These are phyloP conservation scores for Anaspis maculata DNA, from an alignment of 2,888 invertebrate genomes.

Conservation along the genomic window DNA sequence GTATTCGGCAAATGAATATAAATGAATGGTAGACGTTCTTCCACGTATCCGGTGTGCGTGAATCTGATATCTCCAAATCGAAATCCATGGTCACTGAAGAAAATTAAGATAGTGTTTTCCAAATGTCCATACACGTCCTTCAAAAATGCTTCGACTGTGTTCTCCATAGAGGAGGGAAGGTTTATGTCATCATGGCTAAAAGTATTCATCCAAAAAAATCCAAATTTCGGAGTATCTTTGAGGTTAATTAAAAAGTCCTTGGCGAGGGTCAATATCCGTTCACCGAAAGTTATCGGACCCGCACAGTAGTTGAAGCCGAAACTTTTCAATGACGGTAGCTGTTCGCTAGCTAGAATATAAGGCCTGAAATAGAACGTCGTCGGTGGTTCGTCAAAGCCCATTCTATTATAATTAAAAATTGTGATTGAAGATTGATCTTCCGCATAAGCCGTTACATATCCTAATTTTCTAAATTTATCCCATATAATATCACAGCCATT, in stretches of 20 bases:
- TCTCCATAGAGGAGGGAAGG: conserved; percentile 59
- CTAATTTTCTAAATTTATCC: conserved; percentile 60
- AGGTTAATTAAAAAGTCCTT: conserved; percentile 54
- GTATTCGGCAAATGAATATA: conserved; percentile 59
- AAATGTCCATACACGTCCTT: conserved; percentile 49
- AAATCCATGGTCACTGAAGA: conserved; percentile 74
- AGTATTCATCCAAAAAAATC: conserved; percentile 72
- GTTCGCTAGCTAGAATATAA: conserved; percentile 59
- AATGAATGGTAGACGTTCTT: conserved; percentile 68
- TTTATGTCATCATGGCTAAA: conserved; percentile 67
- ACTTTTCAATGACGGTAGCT: conserved; percentile 41
- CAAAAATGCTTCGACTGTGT: conserved; percentile 52
- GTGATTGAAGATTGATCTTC: conserved; percentile 67
- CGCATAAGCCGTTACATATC: conserved; percentile 70
- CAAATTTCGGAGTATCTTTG: conserved; percentile 55
- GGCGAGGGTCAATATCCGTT: conserved; percentile 61
- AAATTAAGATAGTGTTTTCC: conserved; percentile 60
- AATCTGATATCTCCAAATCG: conserved; percentile 65
- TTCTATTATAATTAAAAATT: conserved; percentile 65
- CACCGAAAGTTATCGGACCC: conserved; percentile 54
- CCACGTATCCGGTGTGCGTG: conserved; percentile 65
- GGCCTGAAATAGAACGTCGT: conserved; percentile 76
- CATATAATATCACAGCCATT: conserved; percentile 65
- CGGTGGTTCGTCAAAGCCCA: conserved; percentile 63
- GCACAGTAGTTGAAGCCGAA: conserved; percentile 44